Evolutionary conservation across 1,140 invertebrate species (phyloP).

Genomic region (Euschistus heros): DNA sequence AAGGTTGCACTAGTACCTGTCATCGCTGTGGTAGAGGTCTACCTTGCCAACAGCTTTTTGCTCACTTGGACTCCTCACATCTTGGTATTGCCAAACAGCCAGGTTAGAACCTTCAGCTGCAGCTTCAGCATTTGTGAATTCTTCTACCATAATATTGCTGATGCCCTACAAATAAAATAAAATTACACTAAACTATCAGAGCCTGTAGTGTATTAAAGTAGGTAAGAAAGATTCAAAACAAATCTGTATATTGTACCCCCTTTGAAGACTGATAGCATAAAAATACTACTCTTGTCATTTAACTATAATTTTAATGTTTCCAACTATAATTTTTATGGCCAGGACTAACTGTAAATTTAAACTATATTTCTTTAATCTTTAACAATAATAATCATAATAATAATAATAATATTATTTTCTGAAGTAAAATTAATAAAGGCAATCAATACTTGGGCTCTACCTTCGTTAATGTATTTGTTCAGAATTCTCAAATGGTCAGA

Average conservation of each 20-base stretch:
- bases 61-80: constrained; percentile 49
- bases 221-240: no score
- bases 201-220: constrained; percentile 25
- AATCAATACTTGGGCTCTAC: no score
- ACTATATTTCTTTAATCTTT: no score
- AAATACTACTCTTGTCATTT: background rate
- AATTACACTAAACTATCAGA: constrained; percentile 36
- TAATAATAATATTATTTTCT: no score
- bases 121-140: constrained; percentile 57
- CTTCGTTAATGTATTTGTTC: no score
- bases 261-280: background rate
- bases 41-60: constrained; percentile 27
- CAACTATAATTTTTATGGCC: background rate
- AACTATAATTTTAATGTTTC: background rate
- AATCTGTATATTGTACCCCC: no score
- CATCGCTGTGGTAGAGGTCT: constrained; percentile 35
- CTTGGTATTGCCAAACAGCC: constrained; percentile 52
- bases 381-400: no score
- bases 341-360: background rate
- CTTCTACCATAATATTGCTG: constrained; percentile 53
- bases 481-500: no score
- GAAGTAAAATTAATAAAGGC: no score
- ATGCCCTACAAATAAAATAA: constrained; percentile 42
- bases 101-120: constrained; percentile 62
- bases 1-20: constrained; percentile 38